These are phyloP conservation scores for Dasyurus viverrinus DNA, from an alignment of 2,113 vertebrate species.

Conservation along the genomic window DNA sequence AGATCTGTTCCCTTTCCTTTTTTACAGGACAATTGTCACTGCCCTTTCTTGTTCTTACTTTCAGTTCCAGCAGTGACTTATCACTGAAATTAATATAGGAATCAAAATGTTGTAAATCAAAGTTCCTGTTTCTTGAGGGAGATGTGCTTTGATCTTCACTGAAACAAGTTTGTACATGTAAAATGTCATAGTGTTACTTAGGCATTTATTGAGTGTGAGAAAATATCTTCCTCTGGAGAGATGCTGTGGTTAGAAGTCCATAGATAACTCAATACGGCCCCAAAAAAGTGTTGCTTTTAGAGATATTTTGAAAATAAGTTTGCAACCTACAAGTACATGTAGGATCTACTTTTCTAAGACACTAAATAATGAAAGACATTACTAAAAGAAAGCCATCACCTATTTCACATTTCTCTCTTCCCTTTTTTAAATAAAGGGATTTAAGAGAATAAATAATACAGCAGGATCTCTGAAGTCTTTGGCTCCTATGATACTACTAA, in stretches of 20 bases:
- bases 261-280: background rate
- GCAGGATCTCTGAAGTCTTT: background rate
- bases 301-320: background rate
- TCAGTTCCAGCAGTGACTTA: conserved; percentile 4
- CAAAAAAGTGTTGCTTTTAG: background rate
- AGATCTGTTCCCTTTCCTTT: background rate
- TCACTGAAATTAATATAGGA: background rate
- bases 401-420: background rate
- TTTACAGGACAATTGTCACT: background rate
- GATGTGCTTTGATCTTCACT: background rate
- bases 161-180: background rate
- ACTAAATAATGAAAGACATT: background rate
- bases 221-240: background rate
- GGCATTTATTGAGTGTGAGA: conserved; percentile 8
- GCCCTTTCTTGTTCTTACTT: background rate
- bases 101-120: conserved; percentile 35
- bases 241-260: background rate
- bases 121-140: conserved; percentile 21
- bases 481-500: background rate
- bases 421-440: background rate
- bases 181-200: conserved; percentile 34
- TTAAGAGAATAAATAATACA: background rate
- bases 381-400: background rate
- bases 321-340: background rate
- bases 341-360: background rate